Conservation (phyloP, 2,888 invertebrate species). For the Neuroscelio doddi region DNA sequence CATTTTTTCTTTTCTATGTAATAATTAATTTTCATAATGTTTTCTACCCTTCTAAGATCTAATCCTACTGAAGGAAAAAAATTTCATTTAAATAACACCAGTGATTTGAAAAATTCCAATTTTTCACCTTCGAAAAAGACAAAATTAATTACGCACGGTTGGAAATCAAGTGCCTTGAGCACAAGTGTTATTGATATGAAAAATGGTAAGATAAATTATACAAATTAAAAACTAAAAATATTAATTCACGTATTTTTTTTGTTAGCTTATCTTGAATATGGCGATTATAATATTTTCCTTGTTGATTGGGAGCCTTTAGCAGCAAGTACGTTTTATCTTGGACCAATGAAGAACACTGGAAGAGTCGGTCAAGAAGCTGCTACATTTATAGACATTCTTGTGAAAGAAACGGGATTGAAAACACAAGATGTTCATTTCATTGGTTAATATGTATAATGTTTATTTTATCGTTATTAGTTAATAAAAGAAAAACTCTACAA, state of each 20-base stretch:
- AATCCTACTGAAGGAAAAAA: constrained; percentile 59
- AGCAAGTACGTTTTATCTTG: constrained; percentile 69
- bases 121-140: constrained; percentile 64
- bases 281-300: constrained; percentile 71
- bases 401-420: constrained; percentile 61
- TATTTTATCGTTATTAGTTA: too few relatives aligned
- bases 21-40: constrained; percentile 4
- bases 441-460: constrained; percentile 56
- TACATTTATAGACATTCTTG: constrained; percentile 69
- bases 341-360: constrained; percentile 69
- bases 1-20: too few relatives aligned
- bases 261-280: constrained; percentile 62
- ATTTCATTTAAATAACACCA: constrained; percentile 55
- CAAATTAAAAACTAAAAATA: constrained; percentile 1
- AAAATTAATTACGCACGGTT: constrained; percentile 73
- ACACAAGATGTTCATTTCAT: constrained; percentile 69
- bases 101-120: constrained; percentile 52
- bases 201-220: constrained; percentile 65
- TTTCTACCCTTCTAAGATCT: constrained; percentile 53
- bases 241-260: not conserved
- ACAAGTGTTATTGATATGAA: constrained; percentile 67
- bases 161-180: constrained; percentile 71
- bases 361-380: constrained; percentile 69
- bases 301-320: constrained; percentile 72
- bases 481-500: too few relatives aligned